Percentiles rank a stretch among this genome's conserved stretches.
These are phyloP conservation scores for Drosophila pachea DNA, from an alignment of 1,140 invertebrate species.

Conservation along the genomic window DNA sequence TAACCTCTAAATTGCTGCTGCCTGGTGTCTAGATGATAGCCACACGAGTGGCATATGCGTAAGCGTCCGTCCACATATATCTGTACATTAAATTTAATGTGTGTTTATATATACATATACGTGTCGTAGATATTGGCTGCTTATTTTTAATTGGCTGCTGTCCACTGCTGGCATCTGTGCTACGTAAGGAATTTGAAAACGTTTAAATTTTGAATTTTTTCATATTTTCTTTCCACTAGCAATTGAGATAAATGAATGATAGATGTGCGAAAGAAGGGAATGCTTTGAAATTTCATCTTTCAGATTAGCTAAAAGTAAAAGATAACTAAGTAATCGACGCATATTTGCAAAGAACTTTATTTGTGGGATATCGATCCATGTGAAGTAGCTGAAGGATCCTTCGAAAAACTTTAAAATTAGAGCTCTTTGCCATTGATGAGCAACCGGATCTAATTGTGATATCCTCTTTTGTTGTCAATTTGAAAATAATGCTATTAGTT, in stretches of 20 bases:
- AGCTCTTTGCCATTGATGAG: too few species aligned
- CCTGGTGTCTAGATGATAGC: constrained; percentile 19
- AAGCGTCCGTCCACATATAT: not conserved
- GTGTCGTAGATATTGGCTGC: constrained; percentile 29
- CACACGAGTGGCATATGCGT: not conserved
- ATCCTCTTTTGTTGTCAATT: too few species aligned
- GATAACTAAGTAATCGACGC: too few species aligned
- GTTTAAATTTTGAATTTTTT: constrained; percentile 16
- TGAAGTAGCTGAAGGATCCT: too few species aligned
- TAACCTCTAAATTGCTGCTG: constrained; percentile 21
- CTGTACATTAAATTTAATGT: not conserved
- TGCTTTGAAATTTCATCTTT: too few species aligned
- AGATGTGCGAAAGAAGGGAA: too few species aligned
- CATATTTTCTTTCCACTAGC: not conserved
- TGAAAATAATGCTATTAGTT: too few species aligned
- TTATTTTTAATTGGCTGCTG: constrained; percentile 36
- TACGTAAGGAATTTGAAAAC: constrained; percentile 29
- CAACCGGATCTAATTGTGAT: too few species aligned
- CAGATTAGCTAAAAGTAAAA: too few species aligned
- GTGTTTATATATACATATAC: constrained; percentile 3
- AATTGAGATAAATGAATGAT: not conserved
- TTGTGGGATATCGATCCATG: too few species aligned
- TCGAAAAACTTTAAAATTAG: too few species aligned
- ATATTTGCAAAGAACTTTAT: too few species aligned
- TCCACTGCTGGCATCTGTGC: constrained; percentile 17